phyloP scores from a whole-genome alignment of 2,113 vertebrate genomes.

The Orientallactaga bullata region DNA sequence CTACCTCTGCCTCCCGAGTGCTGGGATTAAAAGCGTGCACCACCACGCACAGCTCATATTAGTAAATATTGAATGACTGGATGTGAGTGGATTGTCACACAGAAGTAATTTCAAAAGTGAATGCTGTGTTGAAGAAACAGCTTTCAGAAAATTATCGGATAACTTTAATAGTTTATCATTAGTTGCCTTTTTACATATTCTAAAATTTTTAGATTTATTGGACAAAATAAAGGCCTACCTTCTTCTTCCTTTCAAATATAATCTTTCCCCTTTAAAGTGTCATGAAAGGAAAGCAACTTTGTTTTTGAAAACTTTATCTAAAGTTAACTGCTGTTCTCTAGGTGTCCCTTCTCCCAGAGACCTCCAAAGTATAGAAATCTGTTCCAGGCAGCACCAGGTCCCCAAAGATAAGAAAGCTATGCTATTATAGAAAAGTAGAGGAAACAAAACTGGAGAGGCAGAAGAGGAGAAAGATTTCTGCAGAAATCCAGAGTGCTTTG shows the following conservation, averaged over 20 bases:
- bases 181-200: background rate
- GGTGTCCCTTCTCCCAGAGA: constrained; percentile 59
- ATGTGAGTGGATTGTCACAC: background rate
- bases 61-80: background rate
- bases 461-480: background rate
- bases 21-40: background rate
- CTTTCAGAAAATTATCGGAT: constrained; percentile 1
- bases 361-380: constrained; percentile 56
- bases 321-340: constrained; percentile 61
- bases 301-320: constrained; percentile 56
- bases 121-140: background rate
- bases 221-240: constrained; percentile 6
- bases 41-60: background rate
- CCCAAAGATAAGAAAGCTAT: constrained; percentile 72
- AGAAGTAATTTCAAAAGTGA: background rate
- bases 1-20: background rate
- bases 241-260: constrained; percentile 31
- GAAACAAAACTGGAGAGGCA: background rate
- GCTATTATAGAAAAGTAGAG: constrained; percentile 6
- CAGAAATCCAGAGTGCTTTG: background rate
- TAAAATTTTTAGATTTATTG: constrained; percentile 6
- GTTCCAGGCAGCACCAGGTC: constrained; percentile 66
- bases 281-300: background rate
- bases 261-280: constrained; percentile 38
- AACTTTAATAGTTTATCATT: constrained; percentile 2